Base-by-base conservation (phyloP, 1,140 invertebrate genomes). In the Probaryconus sp. region DNA sequence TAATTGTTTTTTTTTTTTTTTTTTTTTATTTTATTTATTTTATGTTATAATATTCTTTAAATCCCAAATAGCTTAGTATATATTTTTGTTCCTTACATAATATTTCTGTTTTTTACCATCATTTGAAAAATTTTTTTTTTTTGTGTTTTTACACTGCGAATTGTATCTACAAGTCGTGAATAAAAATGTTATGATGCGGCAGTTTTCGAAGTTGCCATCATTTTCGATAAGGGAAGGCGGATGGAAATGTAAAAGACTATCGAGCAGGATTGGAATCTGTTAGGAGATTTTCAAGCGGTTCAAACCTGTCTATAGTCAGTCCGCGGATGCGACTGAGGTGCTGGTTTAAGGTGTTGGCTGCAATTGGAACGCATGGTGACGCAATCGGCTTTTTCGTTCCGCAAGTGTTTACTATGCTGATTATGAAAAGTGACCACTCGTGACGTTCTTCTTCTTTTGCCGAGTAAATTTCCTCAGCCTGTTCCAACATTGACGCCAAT, bases 391-490 rank as follows among this genome's bases (percentile, higher is more conserved):
- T 35, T 18, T 76, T 77, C 2, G 64, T 68, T 16, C 82, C 79
- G 18, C 83, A 79, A 10, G 56, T 60, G 9, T 88, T 80, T 0
- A 78, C 73, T 13, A 87, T 55, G 20, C 63, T 79, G 11, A 33
- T 61, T 47, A 88, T 72, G 26, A 88, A 88, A 45, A 40, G 67
- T 7, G 85, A 83, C 87, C 87, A 88, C 30, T 86, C 82, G 0
- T 43, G 58, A 30, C 30, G 20, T 5, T 71, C 45, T 0, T 64
- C 69, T 24, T 71, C 65, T 16, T 76, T 43, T 3, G 37, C 45
- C 1, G 81, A 81, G 35, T 75, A 83, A 7, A 84, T 48, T 45
- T 75, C 76, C 67, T 85, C 83, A 5, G 83, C 86, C 68, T 81
- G 81, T 51, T 87, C 82, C 10, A 88, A 40, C 68, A 88, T 79